Percentiles rank a stretch among this genome's conserved stretches.
Conservation (phyloP, 2,888 invertebrate species). For the Melanotus villosus region DNA sequence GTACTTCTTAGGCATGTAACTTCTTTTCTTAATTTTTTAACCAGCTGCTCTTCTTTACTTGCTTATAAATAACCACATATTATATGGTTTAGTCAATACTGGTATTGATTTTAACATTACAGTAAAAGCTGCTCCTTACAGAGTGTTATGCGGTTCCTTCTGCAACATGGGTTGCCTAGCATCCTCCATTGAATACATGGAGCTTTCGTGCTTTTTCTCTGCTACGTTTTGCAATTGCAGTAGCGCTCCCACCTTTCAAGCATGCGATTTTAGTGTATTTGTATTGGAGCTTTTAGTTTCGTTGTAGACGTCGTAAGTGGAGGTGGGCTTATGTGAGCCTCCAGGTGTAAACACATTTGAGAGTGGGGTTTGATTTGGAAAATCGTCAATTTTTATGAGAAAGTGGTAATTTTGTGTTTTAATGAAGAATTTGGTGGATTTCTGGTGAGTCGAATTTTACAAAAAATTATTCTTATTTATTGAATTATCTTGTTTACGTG, state of each 20-base stretch:
- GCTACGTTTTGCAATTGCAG: slow-evolving; percentile 7
- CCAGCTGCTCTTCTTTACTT: too few relatives aligned
- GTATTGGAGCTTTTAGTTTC: slow-evolving; percentile 9
- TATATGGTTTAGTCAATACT: too few relatives aligned
- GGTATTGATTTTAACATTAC: background rate
- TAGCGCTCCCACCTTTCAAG: slow-evolving; percentile 18
- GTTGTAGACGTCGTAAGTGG: slow-evolving; percentile 8
- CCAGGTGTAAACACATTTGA: background rate
- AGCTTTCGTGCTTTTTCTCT: slow-evolving; percentile 4
- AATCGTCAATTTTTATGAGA: background rate
- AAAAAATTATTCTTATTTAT: background rate
- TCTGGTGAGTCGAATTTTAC: background rate
- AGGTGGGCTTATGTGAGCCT: slow-evolving; percentile 4
- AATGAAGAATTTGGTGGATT: slow-evolving; percentile 1
- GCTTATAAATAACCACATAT: too few relatives aligned
- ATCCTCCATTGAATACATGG: background rate
- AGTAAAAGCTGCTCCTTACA: background rate
- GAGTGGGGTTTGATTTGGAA: slow-evolving; percentile 9
- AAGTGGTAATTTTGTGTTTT: background rate
- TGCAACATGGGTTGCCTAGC: slow-evolving; percentile 11
- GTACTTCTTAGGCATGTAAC: too few relatives aligned
- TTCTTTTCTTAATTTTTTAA: too few relatives aligned
- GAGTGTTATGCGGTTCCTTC: too few relatives aligned
- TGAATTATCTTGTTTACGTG: background rate
- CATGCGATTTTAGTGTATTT: slow-evolving; percentile 14